A percentile compares a stretch with the other conserved stretches of the same genome.
phyloP scores from a whole-genome alignment of 2,113 vertebrate genomes.

The Piaya cayana region DNA sequence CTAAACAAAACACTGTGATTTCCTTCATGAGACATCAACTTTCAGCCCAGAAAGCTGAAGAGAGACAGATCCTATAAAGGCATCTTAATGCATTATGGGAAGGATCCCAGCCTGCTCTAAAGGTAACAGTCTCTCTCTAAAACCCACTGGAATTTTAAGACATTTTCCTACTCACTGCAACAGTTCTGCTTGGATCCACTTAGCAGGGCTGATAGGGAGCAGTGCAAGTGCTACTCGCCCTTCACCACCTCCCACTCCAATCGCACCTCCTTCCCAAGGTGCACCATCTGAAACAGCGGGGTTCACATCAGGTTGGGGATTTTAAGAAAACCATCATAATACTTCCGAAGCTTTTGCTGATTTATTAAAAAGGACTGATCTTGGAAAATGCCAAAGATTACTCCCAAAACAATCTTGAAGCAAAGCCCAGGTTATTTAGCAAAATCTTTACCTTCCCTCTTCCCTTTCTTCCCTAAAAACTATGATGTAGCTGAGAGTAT shows the following conservation, averaged over 20 bases:
- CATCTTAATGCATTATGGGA: neutral
- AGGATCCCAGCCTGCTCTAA: neutral
- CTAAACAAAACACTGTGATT: constrained; percentile 8
- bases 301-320: neutral
- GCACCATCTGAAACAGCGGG: neutral
- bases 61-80: neutral
- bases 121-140: neutral
- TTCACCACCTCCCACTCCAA: neutral
- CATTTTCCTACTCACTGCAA: neutral
- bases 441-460: neutral
- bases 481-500: neutral
- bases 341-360: neutral
- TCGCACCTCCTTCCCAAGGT: neutral
- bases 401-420: neutral
- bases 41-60: neutral
- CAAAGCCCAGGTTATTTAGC: neutral
- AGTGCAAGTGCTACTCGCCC: neutral
- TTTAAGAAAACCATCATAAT: neutral
- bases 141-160: constrained; percentile 27
- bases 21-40: neutral
- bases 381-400: neutral
- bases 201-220: neutral
- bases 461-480: neutral
- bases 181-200: neutral
- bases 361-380: neutral